Evolutionary conservation across 2,113 vertebrate species (phyloP), one percentile per base, ranked within the genome.

Genomic region (Centrocercus urophasianus): DNA sequence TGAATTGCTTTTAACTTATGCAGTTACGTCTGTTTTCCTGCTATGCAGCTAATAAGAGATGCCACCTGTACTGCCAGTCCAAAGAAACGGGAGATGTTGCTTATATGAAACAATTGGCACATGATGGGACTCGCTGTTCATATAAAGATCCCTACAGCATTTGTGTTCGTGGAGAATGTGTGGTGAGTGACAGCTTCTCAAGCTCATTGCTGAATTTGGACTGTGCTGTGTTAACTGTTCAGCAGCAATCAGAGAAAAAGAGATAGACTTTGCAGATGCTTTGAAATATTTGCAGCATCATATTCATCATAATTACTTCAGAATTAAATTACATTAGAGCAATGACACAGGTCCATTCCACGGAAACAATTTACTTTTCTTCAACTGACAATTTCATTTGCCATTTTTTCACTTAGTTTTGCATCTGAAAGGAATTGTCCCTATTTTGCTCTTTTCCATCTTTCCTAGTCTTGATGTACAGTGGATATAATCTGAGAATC

Each of bases 141-240:
- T 99, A 99, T 92, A 99, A 98, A 92, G 99, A 99, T 32, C 98
- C 98, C 0, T 99, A 99, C 93, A 99, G 99, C 96, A 98, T 99
- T 47, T 99, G 99, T 27, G 98, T 99, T 59, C 98, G 99, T 2
- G 99, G 99, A 27, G 99, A 99, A 45, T 99, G 99, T 34, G 98
- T 99, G 98, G 99, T 99, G 95, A 98, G 99, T 97, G 61, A 3
- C 47, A 6, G 11, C 78, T 50, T 19, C 59, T 61, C 28, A 1
- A 2, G 57, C 38, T 7, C 45, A 2, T 1, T 28, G 0, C 0
- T 5, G 52, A 2, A 50, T 4, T 14, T 11, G 18, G 8, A 42
- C 50, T 30, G 22, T 5, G 40, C 80, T 12, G 3, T 3, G 24
- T 14, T 7, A 36, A 16, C 47, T n/a, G 47, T 4, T 4, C 15